Base-by-base conservation (phyloP, 2,888 invertebrate genomes). In the Pomacea canaliculata region DNA sequence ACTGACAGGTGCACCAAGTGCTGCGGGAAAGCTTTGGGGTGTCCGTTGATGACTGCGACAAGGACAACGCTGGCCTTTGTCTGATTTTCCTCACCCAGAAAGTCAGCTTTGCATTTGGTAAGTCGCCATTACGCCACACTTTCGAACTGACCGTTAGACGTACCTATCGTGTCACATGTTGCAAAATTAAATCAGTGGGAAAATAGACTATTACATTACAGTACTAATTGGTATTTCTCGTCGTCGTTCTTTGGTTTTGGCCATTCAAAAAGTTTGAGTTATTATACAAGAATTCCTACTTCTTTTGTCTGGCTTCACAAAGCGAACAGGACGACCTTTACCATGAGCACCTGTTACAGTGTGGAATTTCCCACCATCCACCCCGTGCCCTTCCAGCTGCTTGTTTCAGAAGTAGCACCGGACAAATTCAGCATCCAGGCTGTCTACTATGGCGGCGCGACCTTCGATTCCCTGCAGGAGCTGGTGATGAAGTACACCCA, bases 341-440 rank as follows among this genome's bases (percentile, higher is more conserved):
- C 19, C 16, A 48, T 73, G 60, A n/a, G 66, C 7, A 60, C 72
- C n/a, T 75, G 75, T 37, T 80, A 83, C 65, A 62, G 77, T 48
- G 78, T 79, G 10, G 83, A 85, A 63, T 83, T 82, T 48, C 72
- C 78, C 37, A 77, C 80, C 12, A 77, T 87, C n/a, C 80, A 86
- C 69, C 84, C 86, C 1, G 75, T 85, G 16, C 84, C 81, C 62
- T 81, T 86, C 63, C 80, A 84, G 48, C 77, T 86, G 60, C 46
- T 85, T 19, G 81, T 83, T n/a, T 79, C 81, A 48, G 77, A 82
- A 51, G 68, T 71, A 23, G 73, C 73, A 12, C 62, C 49, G 13
- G 7, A 48, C 23, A 3, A 46, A 13, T 46, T 73, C 66, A 49
- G 62, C 37, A n/a, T 76, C 13, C 62, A 72, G 23, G 66, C 71